Conservation (phyloP, 2,113 vertebrate genomes). For the Gadus macrocephalus region DNA sequence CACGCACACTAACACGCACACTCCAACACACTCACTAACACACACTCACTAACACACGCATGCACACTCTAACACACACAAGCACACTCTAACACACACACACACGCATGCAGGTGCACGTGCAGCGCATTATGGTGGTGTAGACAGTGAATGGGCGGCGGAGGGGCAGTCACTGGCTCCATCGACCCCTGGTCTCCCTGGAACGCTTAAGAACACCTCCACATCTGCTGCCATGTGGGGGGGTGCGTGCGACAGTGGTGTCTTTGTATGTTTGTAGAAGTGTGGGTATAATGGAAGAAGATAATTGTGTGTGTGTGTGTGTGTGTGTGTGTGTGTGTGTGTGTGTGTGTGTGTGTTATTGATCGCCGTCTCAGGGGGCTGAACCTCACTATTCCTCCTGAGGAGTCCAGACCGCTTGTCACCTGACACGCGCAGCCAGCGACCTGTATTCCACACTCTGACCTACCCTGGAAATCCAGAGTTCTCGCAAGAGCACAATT, state of each 20-base stretch:
- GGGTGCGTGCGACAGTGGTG: background rate
- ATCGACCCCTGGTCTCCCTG: background rate
- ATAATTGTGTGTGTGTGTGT: background rate
- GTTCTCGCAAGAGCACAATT: no score
- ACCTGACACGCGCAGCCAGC: no score
- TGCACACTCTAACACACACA: background rate
- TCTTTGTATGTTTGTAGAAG: background rate
- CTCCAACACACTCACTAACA: background rate
- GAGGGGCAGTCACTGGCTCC: slow-evolving; percentile 1
- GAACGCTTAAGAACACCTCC: background rate
- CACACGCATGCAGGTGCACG: background rate
- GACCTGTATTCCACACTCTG: no score
- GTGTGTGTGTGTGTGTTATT: slow-evolving; percentile 1
- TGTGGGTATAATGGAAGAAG: background rate
- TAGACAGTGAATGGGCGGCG: background rate
- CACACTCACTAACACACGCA: background rate
- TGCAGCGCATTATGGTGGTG: background rate
- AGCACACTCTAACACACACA: background rate
- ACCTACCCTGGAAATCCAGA: no score
- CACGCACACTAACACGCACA: background rate
- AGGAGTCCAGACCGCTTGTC: no score
- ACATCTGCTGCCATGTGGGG: background rate
- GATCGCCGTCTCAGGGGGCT: no score
- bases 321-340: background rate
- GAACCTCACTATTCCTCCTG: no score